phyloP scores from a whole-genome alignment of 2,797 vertebrate species.

The Diceros bicornis region DNA sequence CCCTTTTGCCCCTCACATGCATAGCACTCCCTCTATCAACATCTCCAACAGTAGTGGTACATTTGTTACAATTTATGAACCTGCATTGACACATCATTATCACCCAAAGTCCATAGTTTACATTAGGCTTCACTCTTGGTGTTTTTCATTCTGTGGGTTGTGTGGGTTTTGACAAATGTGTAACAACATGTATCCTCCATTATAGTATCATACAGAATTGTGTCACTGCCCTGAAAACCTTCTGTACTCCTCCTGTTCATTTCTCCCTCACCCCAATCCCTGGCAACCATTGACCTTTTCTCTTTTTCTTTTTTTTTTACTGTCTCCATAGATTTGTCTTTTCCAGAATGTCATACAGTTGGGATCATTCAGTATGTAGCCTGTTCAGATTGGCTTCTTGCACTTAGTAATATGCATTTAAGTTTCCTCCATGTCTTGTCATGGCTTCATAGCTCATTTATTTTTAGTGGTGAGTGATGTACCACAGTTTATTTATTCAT shows the following conservation, averaged over 20 bases:
- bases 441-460: not conserved
- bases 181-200: not conserved
- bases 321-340: not conserved
- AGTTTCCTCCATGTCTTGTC: not conserved
- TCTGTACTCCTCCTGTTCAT: not conserved
- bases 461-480: not conserved
- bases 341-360: not conserved
- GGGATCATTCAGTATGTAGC: not conserved
- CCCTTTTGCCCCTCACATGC: rapidly evolving
- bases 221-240: not conserved
- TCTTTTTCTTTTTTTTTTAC: not conserved
- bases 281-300: not conserved
- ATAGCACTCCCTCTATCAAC: too few relatives aligned
- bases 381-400: constrained; percentile 35
- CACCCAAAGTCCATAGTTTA: not conserved
- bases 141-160: not conserved
- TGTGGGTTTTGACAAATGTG: not conserved
- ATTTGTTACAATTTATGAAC: not conserved
- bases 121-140: not conserved
- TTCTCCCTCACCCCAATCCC: not conserved
- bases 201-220: not conserved
- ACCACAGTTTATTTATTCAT: not conserved
- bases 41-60: too few relatives aligned
- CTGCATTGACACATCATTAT: not conserved
- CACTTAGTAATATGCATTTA: not conserved